Evolutionary conservation across 30 jellyfish, hydroid and myxozoan genomes (phyloP), one percentile per base, ranked within the genome.

Genomic region (Nemopilema nomurai): DNA sequence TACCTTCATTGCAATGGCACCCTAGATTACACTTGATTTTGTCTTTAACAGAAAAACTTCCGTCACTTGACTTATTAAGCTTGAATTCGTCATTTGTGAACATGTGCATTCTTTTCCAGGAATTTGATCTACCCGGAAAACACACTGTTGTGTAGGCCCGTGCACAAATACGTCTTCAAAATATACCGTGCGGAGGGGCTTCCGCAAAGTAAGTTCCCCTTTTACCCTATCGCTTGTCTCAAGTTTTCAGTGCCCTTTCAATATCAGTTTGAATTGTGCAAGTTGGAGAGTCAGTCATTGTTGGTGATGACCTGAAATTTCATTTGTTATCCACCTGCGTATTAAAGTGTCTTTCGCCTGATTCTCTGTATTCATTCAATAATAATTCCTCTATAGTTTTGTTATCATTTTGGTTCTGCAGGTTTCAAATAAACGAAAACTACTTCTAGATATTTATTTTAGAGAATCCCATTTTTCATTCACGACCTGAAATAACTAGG

Each of bases 181-280:
- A 76, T 94, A 9, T 94, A 28, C 90, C 84, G 90, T 26, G 99
- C 99, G 19, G 99, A 84, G 28, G 99, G 99, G 4, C 23, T 94
- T 16, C 99, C 99, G 30, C 97, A 87, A 71, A 94, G 99, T 94
- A 94, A 30, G 96, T 41, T 23, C 6, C 13, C 9, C 57, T 8
- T 13, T 66, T 16, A 4, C 28, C 6, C 31, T 3, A 64, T 25
- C 30, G 6, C 18, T 64, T 1, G 30, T 64, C 6, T 21, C 25
- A 4, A 4, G 8, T 70, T 19, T 21, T 70, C 6, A 19, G 8
- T 20, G 8, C 16, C 81, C 8, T 6, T n/a, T n/a, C n/a, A 3
- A 70, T 31, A 1, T 28, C 4, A 21, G 17, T 25, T 4, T 19
- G 13, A 41, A 13, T 6, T 13, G 13, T 3, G 57, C 57, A 41